A percentile compares a stretch with the other conserved stretches of the same genome.
These are phyloP conservation scores for Brachionus asplanchnoidis DNA, from an alignment of 1,140 invertebrate species.

Conservation along the genomic window DNA sequence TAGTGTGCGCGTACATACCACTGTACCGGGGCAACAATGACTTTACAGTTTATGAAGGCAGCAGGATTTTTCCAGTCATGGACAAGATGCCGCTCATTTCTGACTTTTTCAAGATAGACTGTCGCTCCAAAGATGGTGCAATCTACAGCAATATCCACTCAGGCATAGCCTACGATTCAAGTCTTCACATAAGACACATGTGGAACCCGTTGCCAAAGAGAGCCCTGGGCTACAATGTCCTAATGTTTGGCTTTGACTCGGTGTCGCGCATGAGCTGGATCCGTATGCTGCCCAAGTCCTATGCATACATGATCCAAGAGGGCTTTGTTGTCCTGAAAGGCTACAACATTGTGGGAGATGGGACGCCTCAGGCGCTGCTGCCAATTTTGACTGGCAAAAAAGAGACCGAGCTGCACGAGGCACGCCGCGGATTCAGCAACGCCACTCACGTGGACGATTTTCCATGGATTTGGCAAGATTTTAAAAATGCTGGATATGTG, in stretches of 20 bases:
- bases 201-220: constrained; percentile 60
- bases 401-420: constrained; percentile 78
- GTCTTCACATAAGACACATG: constrained; percentile 51
- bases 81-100: constrained; percentile 45
- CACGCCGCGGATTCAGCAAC: constrained; percentile 68
- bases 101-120: constrained; percentile 50
- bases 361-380: constrained; percentile 43
- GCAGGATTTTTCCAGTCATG: constrained; percentile 29
- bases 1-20: constrained; percentile 34
- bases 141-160: constrained; percentile 50
- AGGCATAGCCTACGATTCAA: constrained; percentile 46
- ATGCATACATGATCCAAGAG: constrained; percentile 67
- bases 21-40: constrained; percentile 15
- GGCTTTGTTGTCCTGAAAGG: constrained; percentile 24
- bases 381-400: constrained; percentile 80
- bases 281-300: constrained; percentile 74
- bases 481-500: constrained; percentile 62
- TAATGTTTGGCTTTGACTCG: constrained; percentile 87
- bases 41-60: constrained; percentile 1
- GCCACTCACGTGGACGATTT: constrained; percentile 67
- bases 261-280: constrained; percentile 78
- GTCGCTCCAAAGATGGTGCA: constrained; percentile 46
- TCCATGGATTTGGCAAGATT: constrained; percentile 61
- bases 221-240: constrained; percentile 66
- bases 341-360: constrained; percentile 46